A percentile compares a stretch with the other conserved stretches of the same genome.
Conservation (phyloP, 1,140 invertebrate species). For the Armadillidium nasatum region DNA sequence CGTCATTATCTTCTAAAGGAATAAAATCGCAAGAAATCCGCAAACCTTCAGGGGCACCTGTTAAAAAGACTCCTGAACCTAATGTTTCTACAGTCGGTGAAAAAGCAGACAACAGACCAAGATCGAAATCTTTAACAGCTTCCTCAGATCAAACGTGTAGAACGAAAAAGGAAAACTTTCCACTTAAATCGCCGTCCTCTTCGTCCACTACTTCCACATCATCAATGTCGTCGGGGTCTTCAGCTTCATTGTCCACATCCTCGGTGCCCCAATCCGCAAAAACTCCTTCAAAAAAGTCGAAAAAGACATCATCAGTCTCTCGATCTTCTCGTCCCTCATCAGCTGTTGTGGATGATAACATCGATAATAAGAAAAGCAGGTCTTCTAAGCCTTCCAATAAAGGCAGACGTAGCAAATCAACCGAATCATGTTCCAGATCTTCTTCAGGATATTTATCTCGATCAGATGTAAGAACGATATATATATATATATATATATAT, state of each 20-base stretch:
- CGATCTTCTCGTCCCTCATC: too few species aligned
- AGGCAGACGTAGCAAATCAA: background rate
- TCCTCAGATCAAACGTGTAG: too few species aligned
- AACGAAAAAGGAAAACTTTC: too few species aligned
- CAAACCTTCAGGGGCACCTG: background rate
- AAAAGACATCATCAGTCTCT: background rate
- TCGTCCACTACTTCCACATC: background rate
- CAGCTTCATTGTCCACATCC: background rate
- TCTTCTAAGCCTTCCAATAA: background rate
- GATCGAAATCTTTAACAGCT: too few species aligned
- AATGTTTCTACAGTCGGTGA: background rate
- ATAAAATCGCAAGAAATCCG: background rate
- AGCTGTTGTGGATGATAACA: background rate
- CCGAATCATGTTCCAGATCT: background rate
- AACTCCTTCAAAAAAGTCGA: background rate
- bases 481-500: constrained; percentile 22
- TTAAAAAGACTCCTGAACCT: background rate
- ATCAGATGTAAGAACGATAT: background rate
- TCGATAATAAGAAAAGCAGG: background rate
- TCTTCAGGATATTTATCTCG: background rate
- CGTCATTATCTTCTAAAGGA: background rate
- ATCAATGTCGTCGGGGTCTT: background rate
- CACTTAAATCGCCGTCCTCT: background rate
- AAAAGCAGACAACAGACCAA: too few species aligned
- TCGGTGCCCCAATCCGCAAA: background rate